Evolutionary conservation across 2,113 vertebrate genomes (phyloP).

Genomic region (Campylomormyrus tamandua): DNA sequence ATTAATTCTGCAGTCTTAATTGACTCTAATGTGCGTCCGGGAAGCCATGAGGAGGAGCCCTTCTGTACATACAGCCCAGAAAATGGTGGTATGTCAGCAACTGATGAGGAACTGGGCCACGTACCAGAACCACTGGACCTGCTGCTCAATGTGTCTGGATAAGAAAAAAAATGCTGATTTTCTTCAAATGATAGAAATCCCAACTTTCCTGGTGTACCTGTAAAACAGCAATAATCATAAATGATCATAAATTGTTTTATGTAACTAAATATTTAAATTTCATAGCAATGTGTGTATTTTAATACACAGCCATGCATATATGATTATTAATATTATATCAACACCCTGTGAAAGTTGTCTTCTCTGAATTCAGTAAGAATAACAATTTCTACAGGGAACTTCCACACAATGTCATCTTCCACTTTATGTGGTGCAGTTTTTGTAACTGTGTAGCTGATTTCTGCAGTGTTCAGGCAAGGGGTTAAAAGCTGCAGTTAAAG

Average conservation of each 20-base stretch:
- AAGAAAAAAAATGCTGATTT: background rate
- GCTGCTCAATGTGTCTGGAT: background rate
- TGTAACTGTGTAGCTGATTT: background rate
- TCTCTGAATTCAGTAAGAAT: background rate
- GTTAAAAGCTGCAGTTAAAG: background rate
- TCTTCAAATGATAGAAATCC: background rate
- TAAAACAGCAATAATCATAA: background rate
- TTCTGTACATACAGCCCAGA: background rate
- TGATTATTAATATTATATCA: background rate
- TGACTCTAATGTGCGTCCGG: background rate
- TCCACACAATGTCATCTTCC: background rate
- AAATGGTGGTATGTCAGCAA: background rate
- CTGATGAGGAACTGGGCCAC: background rate
- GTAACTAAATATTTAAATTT: background rate
- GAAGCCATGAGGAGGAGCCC: background rate
- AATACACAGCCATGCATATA: background rate
- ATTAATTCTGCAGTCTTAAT: background rate
- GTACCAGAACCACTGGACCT: background rate
- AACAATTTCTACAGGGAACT: background rate
- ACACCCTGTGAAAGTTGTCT: background rate
- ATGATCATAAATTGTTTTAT: background rate
- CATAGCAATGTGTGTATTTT: background rate
- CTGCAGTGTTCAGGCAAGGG: background rate
- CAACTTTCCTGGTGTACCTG: background rate
- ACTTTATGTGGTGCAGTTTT: background rate